These are phyloP conservation scores for Phrynocephalus forsythii DNA, from an alignment of 2,797 vertebrate species.

Conservation along the genomic window DNA sequence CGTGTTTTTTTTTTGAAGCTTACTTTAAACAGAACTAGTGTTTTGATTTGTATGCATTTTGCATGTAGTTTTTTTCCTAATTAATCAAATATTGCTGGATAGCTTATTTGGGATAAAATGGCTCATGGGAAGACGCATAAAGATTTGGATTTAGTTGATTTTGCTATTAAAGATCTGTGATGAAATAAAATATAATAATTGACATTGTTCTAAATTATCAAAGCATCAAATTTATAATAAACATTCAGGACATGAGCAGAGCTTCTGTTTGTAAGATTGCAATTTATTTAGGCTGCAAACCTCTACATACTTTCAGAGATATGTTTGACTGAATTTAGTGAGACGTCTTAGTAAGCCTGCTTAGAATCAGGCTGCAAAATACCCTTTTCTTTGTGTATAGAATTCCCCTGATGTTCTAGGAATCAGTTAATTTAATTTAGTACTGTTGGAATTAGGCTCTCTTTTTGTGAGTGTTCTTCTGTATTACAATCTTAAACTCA, in stretches of 20 bases:
- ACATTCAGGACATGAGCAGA: constrained; percentile 49
- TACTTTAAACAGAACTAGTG: constrained; percentile 83
- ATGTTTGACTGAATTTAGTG: constrained; percentile 2
- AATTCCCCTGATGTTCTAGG: constrained; percentile 1
- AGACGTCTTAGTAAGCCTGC: neutral
- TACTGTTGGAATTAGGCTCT: neutral
- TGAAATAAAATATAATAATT: constrained; percentile 37
- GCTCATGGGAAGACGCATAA: constrained; percentile 88
- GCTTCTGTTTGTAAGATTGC: constrained; percentile 71
- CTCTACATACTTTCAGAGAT: neutral
- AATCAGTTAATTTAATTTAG: neutral
- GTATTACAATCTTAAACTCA: constrained; percentile 3
- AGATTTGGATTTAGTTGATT: constrained; percentile 79
- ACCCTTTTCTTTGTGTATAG: constrained; percentile 4
- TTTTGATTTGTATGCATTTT: constrained; percentile 87
- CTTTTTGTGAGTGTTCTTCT: neutral
- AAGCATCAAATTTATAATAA: constrained; percentile 47
- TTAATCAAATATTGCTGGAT: constrained; percentile 77
- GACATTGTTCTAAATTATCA: constrained; percentile 22
- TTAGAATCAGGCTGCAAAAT: constrained; percentile 1
- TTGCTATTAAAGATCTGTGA: constrained; percentile 57
- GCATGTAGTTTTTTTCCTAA: constrained; percentile 84
- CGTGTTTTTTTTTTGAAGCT: constrained; percentile 79
- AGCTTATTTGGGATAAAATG: constrained; percentile 80
- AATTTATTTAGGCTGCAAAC: constrained; percentile 47